These are phyloP conservation scores for Halcyon chelicuti DNA, from an alignment of 2,797 vertebrate genomes.

Conservation along the genomic window DNA sequence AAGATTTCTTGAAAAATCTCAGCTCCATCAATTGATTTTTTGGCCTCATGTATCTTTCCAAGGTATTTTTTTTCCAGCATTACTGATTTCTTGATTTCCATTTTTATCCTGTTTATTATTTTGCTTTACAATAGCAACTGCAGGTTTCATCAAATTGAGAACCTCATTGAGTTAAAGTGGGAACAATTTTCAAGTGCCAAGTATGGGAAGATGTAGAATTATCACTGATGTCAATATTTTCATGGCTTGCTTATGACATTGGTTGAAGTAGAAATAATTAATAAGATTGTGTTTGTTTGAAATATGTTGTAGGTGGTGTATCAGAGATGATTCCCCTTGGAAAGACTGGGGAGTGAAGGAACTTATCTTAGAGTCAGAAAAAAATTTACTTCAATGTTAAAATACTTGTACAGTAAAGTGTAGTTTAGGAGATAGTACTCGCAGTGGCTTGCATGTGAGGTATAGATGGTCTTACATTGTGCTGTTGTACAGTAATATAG, in stretches of 20 bases:
- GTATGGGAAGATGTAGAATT: background rate
- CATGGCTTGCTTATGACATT: background rate
- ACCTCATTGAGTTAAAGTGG: background rate
- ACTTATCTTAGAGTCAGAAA: background rate
- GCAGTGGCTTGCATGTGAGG: background rate
- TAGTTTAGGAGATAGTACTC: background rate
- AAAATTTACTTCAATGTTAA: background rate
- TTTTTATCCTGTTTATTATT: background rate
- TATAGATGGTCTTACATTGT: background rate
- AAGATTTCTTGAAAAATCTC: background rate
- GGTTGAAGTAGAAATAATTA: background rate
- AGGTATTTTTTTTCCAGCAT: background rate
- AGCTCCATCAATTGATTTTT: background rate
- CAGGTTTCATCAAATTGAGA: background rate
- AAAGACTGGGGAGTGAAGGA: background rate
- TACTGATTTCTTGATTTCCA: background rate
- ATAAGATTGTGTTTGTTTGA: background rate
- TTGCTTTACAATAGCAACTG: background rate
- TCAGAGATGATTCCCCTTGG: background rate
- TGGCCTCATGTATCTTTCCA: background rate
- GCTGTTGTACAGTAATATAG: background rate
- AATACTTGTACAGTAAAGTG: background rate
- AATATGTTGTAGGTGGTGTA: background rate
- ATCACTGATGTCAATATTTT: background rate
- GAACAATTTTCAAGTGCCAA: background rate